phyloP scores from a whole-genome alignment of 1,140 invertebrate genomes.

The Schlechtendalia chinensis region DNA sequence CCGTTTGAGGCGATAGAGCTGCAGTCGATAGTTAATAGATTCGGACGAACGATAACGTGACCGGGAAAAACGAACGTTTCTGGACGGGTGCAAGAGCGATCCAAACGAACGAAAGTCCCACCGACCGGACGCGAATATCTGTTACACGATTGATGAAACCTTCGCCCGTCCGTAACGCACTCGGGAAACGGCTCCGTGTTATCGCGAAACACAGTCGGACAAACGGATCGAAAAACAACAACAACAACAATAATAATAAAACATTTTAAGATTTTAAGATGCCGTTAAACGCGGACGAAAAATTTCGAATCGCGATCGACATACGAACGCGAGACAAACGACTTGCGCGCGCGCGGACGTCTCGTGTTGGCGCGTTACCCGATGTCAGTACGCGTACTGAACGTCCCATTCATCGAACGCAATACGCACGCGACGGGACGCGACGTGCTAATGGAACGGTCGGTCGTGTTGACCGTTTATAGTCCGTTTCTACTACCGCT shows the following conservation, averaged over 20 bases:
- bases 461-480: slow-evolving; percentile 23
- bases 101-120: slow-evolving; percentile 50
- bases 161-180: slow-evolving; percentile 47
- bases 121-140: slow-evolving; percentile 36
- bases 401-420: slow-evolving; percentile 11
- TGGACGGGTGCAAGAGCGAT: slow-evolving; percentile 28
- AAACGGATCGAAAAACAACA: too few relatives aligned
- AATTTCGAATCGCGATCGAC: not conserved
- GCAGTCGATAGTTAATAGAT: not conserved
- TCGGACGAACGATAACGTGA: too few relatives aligned
- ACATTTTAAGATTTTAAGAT: too few relatives aligned
- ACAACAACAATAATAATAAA: too few relatives aligned
- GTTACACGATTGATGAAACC: slow-evolving; percentile 48
- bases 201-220: too few relatives aligned
- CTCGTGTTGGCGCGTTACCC: slow-evolving; percentile 17
- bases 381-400: slow-evolving; percentile 40
- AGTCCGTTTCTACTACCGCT: not conserved
- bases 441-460: not conserved
- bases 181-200: not conserved
- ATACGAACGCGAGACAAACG: not conserved
- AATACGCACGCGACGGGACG: not conserved
- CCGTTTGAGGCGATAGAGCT: not conserved
- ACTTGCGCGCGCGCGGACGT: not conserved
- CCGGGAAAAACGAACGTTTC: not conserved
- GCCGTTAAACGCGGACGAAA: not conserved